Evolutionary conservation across 2,888 invertebrate genomes (phyloP), one percentile per base, ranked within the genome.

Genomic region (Eilema caniola): DNA sequence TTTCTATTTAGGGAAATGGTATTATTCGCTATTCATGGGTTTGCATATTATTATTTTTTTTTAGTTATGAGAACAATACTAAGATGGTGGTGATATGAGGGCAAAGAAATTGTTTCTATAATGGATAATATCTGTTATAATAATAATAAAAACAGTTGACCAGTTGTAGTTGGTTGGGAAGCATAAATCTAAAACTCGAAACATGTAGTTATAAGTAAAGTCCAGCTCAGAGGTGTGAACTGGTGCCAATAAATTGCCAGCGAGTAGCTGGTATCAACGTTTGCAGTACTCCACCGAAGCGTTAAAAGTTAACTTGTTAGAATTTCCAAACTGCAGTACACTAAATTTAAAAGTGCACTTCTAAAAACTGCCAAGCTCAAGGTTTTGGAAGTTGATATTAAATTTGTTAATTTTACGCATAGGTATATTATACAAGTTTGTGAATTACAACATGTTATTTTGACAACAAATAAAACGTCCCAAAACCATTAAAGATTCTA

Each of bases 161-260:
- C 53, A 53, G 53, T 53, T 41, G 16, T 41, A 53, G 20, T 20
- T 62, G 61, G 61, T 56, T 65, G 64, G 73, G 65, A 75, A 80
- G 83, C 79, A 79, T 81, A 83, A 82, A 83, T 83, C 74, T 65
- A 59, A 73, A 80, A 76, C 67, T 61, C 66, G 60, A 83, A 81
- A 81, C 76, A 67, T 53, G n/a, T n/a, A n/a, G n/a, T 70, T 57
- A 68, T 63, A 79, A 73, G 74, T 78, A 79, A 65, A 20, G 53
- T 53, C 33, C 56, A 71, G 63, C 70, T 76, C 69, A 67, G 67
- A 73, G 72, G 70, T 67, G 72, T 37, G 71, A 78, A 74, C 67
- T 75, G 57, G 37, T 61, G 72, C 70, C 79, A 72, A 82, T 85
- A 85, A 83, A 85, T 85, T 82, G 67, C 71, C 33, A 71, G 69